Conservation (phyloP, 2,113 vertebrate genomes). For the Glaucomys volans region DNA sequence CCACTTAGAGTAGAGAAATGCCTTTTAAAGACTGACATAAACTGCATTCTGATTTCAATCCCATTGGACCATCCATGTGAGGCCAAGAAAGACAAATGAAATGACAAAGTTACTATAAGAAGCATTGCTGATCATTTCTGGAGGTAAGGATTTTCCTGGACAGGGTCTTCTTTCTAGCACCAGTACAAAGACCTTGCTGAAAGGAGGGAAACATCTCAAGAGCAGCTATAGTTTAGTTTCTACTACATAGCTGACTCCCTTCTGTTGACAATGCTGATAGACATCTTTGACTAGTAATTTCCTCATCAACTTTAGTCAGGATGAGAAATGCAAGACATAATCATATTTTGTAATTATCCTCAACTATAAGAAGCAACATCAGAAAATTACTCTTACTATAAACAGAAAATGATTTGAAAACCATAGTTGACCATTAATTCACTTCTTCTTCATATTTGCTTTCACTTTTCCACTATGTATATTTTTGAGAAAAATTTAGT, state of each 20-base stretch:
- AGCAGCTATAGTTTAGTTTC: background rate
- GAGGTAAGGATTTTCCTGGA: background rate
- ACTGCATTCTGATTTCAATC: background rate
- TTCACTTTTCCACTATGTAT: background rate
- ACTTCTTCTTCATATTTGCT: background rate
- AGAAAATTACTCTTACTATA: background rate
- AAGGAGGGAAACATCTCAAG: background rate
- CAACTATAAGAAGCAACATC: background rate
- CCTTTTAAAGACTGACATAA: background rate
- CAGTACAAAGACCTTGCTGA: background rate
- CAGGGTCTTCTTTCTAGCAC: background rate
- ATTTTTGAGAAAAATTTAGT: slow-evolving; percentile 17
- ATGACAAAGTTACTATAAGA: background rate
- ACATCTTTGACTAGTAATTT: background rate
- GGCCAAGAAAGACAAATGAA: background rate
- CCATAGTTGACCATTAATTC: background rate
- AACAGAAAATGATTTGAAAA: background rate
- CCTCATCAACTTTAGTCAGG: background rate
- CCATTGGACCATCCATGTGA: no score
- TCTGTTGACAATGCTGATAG: background rate
- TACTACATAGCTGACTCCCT: background rate
- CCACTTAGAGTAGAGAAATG: background rate
- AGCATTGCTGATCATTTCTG: background rate
- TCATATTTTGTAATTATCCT: background rate
- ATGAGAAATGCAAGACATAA: background rate